A percentile compares a stretch with the other conserved stretches of the same genome.
These are phyloP conservation scores for Pinna nobilis DNA, from an alignment of 1,140 invertebrate genomes.

Conservation along the genomic window DNA sequence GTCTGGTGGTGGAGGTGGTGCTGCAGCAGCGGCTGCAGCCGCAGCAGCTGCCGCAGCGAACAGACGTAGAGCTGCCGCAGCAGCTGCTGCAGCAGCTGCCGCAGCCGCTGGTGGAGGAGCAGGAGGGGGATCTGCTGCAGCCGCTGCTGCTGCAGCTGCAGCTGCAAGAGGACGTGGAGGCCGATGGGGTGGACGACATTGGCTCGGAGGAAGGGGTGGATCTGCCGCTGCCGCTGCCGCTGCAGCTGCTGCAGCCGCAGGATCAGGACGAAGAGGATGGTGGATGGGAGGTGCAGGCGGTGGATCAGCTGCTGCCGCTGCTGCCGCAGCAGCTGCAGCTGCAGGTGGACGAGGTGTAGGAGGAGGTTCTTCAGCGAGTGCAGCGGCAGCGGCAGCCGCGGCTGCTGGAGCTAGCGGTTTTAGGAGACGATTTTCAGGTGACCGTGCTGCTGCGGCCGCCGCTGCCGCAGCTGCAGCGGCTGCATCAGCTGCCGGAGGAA, in stretches of 20 bases:
- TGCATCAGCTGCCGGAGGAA: neutral
- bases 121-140: neutral
- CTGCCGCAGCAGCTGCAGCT: neutral
- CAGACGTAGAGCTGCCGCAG: neutral
- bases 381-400: neutral
- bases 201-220: neutral
- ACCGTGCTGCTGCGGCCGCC: neutral
- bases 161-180: neutral
- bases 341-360: neutral
- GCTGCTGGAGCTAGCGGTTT: neutral
- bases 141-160: neutral
- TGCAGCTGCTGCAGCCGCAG: neutral
- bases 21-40: neutral
- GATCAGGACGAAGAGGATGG: neutral
- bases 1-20: neutral
- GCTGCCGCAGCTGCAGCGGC: neutral
- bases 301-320: neutral
- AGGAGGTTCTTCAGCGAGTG: neutral
- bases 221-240: neutral
- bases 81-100: neutral
- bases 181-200: neutral
- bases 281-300: neutral
- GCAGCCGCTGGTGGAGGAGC: neutral
- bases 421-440: neutral
- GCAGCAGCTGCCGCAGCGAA: neutral